A percentile compares a stretch with the other conserved stretches of the same genome.
Evolutionary conservation across 2,797 vertebrate genomes (phyloP).

Genomic region (Enteromius fasciolatus): DNA sequence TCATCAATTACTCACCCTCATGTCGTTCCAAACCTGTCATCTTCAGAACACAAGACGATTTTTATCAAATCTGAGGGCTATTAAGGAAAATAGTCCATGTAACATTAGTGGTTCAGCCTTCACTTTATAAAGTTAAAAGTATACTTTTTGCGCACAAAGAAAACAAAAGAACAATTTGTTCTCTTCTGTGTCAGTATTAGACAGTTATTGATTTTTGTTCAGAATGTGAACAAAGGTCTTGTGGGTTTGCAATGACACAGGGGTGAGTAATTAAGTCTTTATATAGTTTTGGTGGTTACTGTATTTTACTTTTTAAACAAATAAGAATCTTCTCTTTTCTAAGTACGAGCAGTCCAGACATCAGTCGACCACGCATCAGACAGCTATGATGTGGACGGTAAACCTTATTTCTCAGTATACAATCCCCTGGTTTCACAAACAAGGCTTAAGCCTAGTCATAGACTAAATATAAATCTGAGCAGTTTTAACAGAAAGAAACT

Average conservation of each 20-base stretch:
- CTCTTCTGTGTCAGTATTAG: not conserved
- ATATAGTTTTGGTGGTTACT: not conserved
- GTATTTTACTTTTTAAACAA: not conserved
- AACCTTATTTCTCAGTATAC: not conserved
- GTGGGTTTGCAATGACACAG: not conserved
- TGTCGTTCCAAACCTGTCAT: not conserved
- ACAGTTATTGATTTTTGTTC: not conserved
- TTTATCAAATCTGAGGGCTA: not conserved
- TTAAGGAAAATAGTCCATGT: not conserved
- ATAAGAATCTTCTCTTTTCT: not conserved
- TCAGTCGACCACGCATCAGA: not conserved
- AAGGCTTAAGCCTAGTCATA: too few species aligned
- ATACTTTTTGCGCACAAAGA: not conserved
- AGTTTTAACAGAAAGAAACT: too few species aligned
- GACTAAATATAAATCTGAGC: too few species aligned
- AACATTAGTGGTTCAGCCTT: not conserved
- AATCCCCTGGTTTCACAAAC: not conserved
- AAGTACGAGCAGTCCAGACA: not conserved
- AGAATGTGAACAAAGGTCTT: not conserved
- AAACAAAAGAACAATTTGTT: too few species aligned
- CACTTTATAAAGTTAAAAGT: not conserved
- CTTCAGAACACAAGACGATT: not conserved
- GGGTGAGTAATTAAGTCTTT: not conserved
- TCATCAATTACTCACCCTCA: not conserved
- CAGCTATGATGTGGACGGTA: not conserved